Evolutionary conservation across 2,113 vertebrate genomes (phyloP), one percentile per base, ranked within the genome.

Genomic region (Strix aluco): DNA sequence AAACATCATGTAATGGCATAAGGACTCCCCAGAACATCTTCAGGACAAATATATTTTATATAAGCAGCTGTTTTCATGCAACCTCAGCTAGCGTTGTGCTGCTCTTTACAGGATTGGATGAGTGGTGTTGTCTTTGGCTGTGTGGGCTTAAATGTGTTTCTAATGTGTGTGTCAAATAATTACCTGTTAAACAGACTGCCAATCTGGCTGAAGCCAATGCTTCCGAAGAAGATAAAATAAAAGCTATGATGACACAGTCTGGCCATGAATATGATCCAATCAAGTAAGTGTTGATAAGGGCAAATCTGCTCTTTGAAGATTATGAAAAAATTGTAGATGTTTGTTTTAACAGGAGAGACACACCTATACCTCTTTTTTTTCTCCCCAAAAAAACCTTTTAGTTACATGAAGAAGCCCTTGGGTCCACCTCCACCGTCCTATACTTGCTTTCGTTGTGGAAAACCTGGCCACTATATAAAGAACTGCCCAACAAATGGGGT

Each of bases 201-300:
- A 99, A 99, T 98, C 98, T 99, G 98, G 99, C 99, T 96, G 98
- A 99, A 98, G 99, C 98, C 65, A 99, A 99, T 95, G 99, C 98
- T 96, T 99, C 99, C 47, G 99, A 99, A 96, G 99, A 99, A 97
- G 99, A 99, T 98, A 99, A 99, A 98, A 99, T 99, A 97, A 99
- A 98, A 99, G 99, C 98, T 92, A 98, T 99, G 98, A 99, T 99
- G 98, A 98, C 98, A 92, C 99, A 99, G 98, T 99, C 99, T 97
- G 97, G 98, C 97, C 99, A 99, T 91, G 99, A 99, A 97, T 99
- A 99, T 95, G 99, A 99, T 97, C 98, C 99, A 18, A 96, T 99
- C 96, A 99, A 98, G 99, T 99, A 98, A 99, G 99, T 99, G 32
- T 97, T 73, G 18, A 38, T 72, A 55, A 36, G 17, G 13, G 86